These are phyloP conservation scores for Jacana jacana DNA, from an alignment of 2,113 vertebrate species.

Conservation along the genomic window DNA sequence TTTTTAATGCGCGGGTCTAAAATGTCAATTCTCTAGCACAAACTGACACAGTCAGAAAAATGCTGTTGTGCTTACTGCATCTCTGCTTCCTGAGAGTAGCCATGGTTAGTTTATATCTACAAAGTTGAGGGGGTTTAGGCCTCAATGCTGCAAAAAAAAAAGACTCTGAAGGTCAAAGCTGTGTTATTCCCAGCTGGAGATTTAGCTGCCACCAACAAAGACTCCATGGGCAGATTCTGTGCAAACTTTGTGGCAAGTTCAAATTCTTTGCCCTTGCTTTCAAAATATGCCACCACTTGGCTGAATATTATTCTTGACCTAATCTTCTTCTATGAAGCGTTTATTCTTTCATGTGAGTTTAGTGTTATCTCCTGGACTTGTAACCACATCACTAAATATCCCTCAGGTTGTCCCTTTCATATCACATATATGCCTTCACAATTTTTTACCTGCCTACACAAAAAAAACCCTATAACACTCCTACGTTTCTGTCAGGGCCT, in stretches of 20 bases:
- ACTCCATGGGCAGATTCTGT: not conserved
- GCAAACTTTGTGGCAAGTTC: not conserved
- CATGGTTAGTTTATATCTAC: not conserved
- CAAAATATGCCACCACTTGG: not conserved
- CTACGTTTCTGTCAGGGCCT: not conserved
- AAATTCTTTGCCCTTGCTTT: not conserved
- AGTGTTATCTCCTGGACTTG: not conserved
- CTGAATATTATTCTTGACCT: not conserved
- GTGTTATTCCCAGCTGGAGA: not conserved
- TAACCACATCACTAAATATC: not conserved
- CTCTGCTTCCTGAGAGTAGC: not conserved
- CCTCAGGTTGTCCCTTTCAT: not conserved
- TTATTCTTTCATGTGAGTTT: not conserved
- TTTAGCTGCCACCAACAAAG: not conserved
- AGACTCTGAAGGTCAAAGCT: not conserved
- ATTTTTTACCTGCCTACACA: not conserved
- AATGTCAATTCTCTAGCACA: not conserved
- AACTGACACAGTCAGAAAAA: not conserved
- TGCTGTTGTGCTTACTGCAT: not conserved
- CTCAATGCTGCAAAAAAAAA: not conserved
- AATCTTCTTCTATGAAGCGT: not conserved
- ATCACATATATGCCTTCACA: not conserved
- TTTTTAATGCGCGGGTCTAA: not conserved
- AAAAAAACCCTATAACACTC: not conserved
- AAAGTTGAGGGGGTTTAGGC: fast-evolving